These are phyloP conservation scores for Halcyon chelicuti DNA, from an alignment of 2,797 vertebrate genomes.

Conservation along the genomic window DNA sequence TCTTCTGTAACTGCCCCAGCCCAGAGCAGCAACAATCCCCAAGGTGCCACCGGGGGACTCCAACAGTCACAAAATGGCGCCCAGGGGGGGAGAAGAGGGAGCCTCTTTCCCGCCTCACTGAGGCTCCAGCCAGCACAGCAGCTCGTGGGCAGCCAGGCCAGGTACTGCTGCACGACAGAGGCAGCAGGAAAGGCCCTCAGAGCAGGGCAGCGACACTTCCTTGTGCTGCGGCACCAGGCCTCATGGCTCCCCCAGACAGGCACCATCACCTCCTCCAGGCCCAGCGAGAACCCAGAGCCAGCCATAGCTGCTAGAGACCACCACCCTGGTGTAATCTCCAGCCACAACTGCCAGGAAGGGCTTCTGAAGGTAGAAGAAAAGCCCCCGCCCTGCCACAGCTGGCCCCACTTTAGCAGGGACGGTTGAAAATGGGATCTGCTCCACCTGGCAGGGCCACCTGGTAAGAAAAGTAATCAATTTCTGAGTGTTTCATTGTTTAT, in stretches of 20 bases:
- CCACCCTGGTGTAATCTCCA: accelerated
- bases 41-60: accelerated
- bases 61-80: background rate
- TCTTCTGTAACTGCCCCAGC: background rate
- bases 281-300: accelerated
- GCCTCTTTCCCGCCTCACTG: accelerated
- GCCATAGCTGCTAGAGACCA: accelerated
- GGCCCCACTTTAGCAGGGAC: background rate
- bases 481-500: background rate
- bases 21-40: background rate
- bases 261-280: background rate
- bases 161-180: accelerated
- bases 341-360: accelerated
- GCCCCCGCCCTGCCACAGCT: background rate
- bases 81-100: background rate
- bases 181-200: background rate
- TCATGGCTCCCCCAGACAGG: too few species aligned
- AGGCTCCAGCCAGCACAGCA: background rate
- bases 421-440: background rate
- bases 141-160: accelerated
- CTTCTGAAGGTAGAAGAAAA: background rate
- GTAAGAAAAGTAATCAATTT: background rate
- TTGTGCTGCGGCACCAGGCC: background rate
- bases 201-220: accelerated
- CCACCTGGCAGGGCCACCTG: too few species aligned